Evolutionary conservation across 2,888 invertebrate genomes (phyloP).

Genomic region (Lamproptera curius): DNA sequence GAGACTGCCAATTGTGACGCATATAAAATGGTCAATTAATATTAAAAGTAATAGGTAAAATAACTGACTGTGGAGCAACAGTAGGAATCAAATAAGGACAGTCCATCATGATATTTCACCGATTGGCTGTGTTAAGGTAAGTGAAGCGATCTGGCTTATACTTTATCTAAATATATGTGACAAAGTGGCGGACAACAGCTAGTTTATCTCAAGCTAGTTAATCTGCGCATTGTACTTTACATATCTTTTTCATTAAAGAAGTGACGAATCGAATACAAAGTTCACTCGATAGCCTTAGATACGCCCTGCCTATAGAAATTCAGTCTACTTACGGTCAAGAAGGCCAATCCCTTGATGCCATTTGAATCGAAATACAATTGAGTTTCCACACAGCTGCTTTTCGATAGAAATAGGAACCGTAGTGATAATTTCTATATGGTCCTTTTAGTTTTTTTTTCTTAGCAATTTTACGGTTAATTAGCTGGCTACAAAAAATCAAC

Average conservation of each 20-base stretch:
- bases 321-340: too few relatives aligned
- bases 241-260: too few relatives aligned
- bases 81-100: not conserved
- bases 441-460: not conserved
- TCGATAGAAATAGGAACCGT: not conserved
- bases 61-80: not conserved
- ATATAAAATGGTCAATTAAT: not conserved
- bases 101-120: slow-evolving; percentile 11
- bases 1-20: not conserved
- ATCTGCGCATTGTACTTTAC: not conserved
- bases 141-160: not conserved
- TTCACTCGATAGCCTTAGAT: too few relatives aligned
- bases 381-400: not conserved
- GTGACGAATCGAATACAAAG: too few relatives aligned
- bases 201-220: not conserved
- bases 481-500: not conserved
- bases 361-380: not conserved
- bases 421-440: not conserved
- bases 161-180: not conserved
- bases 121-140: slow-evolving; percentile 7
- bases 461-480: not conserved
- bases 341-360: too few relatives aligned
- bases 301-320: too few relatives aligned
- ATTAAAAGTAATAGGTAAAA: not conserved
- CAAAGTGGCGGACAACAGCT: not conserved